Conservation (phyloP, 2,113 vertebrate species). For the Campylorhamphus procurvoides region DNA sequence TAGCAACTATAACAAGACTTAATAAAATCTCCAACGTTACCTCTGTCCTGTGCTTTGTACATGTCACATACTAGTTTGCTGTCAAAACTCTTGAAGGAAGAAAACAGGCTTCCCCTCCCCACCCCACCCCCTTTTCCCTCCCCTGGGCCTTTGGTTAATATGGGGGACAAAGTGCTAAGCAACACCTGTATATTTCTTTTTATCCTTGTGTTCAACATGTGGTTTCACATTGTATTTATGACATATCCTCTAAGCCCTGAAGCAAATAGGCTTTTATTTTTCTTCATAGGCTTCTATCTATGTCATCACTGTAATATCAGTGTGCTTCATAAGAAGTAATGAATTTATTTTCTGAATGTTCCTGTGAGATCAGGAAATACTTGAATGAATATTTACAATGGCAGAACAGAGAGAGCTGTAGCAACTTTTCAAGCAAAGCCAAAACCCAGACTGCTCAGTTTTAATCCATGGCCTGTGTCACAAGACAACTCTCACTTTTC, state of each 20-base stretch:
- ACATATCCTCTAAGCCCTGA: background rate
- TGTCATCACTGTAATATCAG: background rate
- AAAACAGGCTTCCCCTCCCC: background rate
- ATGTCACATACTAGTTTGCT: background rate
- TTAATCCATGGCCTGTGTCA: background rate
- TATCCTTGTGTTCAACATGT: conserved; percentile 31
- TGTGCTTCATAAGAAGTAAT: background rate
- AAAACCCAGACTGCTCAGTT: background rate
- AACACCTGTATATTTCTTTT: conserved; percentile 45
- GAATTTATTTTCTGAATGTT: conserved; percentile 6
- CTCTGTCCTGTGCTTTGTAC: background rate
- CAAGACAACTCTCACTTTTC: background rate
- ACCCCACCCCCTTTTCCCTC: background rate
- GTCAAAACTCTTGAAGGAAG: background rate
- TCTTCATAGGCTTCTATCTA: conserved; percentile 2
- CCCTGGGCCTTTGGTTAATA: background rate
- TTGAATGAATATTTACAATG: background rate
- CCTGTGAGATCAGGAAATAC: background rate
- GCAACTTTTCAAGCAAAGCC: background rate
- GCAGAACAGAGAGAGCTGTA: background rate
- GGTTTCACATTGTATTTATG: background rate
- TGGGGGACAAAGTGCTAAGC: background rate
- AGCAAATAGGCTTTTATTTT: conserved; percentile 37
- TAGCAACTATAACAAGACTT: background rate
- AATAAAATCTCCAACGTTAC: background rate